Conservation (phyloP, 1,140 invertebrate species). For the Lasioglossum baleicum region DNA sequence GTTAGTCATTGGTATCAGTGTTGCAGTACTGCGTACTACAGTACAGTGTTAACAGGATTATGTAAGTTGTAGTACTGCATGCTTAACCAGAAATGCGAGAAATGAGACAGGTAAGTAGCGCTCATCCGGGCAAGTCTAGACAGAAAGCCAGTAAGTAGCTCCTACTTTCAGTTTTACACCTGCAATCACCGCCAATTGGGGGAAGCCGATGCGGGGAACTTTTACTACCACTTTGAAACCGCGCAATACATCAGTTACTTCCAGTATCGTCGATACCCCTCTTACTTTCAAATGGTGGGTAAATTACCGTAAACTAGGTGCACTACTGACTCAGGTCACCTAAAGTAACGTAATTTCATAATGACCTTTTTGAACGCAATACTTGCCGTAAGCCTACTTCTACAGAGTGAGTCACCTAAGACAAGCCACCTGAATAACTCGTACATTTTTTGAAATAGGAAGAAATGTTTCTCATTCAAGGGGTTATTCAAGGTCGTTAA, state of each 20-base stretch:
- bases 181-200: constrained; percentile 2
- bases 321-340: no score
- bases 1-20: no score
- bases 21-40: no score
- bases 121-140: not conserved
- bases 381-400: no score
- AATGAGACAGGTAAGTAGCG: not conserved
- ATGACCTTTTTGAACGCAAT: no score
- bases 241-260: not conserved
- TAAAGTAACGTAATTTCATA: no score
- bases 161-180: constrained; percentile 16
- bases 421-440: no score
- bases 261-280: not conserved
- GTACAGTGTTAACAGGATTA: not conserved
- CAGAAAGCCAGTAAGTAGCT: not conserved
- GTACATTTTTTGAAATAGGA: no score
- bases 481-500: no score
- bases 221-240: constrained; percentile 21
- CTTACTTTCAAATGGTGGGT: not conserved
- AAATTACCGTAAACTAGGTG: no score
- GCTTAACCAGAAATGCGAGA: not conserved
- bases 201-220: not conserved
- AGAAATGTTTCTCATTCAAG: no score
- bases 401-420: no score
- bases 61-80: not conserved